phyloP scores from a whole-genome alignment of 2,888 invertebrate species.

The Oxycera nigricornis region DNA sequence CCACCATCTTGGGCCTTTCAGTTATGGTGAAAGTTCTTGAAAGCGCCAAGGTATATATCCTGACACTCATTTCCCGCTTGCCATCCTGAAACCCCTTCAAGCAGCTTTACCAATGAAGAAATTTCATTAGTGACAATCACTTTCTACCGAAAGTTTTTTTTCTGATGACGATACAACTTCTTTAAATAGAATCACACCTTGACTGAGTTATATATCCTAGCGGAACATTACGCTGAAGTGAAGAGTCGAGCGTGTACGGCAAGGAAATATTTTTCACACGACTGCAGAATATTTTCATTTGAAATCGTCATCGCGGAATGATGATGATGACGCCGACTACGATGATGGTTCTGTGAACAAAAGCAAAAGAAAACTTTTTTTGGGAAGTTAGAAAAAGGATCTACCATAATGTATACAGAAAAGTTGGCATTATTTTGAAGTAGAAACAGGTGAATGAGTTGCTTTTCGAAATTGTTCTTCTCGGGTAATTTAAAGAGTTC shows the following conservation, averaged over 20 bases:
- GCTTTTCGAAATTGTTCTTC: no score
- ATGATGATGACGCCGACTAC: background rate
- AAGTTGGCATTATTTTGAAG: no score
- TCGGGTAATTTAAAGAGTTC: no score
- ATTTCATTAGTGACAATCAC: slow-evolving; percentile 40
- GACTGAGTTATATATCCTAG: background rate
- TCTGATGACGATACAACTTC: background rate
- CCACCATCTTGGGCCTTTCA: background rate
- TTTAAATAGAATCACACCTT: background rate
- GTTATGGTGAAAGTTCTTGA: background rate
- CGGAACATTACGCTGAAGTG: background rate
- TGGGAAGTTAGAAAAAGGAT: slow-evolving; percentile 1
- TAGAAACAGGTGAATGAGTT: no score
- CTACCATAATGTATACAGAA: background rate
- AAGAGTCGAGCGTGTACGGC: background rate
- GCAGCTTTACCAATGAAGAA: slow-evolving; percentile 29
- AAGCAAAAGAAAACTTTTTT: background rate
- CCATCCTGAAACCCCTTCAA: background rate
- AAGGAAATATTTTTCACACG: slow-evolving; percentile 25
- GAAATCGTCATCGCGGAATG: background rate
- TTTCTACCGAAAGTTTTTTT: slow-evolving; percentile 11
- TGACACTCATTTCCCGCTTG: background rate
- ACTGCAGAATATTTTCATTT: background rate
- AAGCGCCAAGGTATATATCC: background rate
- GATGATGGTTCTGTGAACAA: background rate